These are phyloP conservation scores for Cyprinodon variegatus DNA, from an alignment of 2,113 vertebrate genomes.

Conservation along the genomic window DNA sequence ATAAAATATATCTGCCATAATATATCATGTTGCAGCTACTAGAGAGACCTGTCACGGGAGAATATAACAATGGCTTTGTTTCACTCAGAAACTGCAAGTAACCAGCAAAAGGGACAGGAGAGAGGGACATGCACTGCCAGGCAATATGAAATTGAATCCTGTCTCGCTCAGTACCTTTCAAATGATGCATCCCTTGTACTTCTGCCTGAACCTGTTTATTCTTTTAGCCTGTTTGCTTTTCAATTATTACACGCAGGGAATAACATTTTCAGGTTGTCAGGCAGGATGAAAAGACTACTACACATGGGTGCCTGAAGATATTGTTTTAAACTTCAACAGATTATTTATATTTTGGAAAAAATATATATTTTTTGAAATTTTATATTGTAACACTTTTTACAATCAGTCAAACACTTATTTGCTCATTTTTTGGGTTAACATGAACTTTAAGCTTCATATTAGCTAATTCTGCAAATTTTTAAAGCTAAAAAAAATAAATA, in stretches of 20 bases:
- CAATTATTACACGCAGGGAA: slow-evolving; percentile 42
- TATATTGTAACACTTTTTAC: no score
- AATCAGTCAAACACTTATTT: no score
- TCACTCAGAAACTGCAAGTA: slow-evolving; percentile 36
- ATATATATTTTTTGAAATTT: neutral
- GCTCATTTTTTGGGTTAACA: neutral
- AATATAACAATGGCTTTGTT: slow-evolving; percentile 29
- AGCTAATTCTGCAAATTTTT: no score
- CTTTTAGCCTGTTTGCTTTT: slow-evolving; percentile 31
- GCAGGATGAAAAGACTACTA: neutral
- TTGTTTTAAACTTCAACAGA: neutral
- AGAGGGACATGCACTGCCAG: slow-evolving; percentile 55
- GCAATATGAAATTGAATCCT: slow-evolving; percentile 69
- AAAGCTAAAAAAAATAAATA: no score
- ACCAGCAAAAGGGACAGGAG: slow-evolving; percentile 59
- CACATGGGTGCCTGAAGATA: neutral
- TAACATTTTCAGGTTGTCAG: slow-evolving; percentile 26
- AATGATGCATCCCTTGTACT: slow-evolving; percentile 61
- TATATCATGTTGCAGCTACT: slow-evolving; percentile 19
- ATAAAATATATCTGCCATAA: slow-evolving; percentile 19
- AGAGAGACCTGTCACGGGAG: slow-evolving; percentile 28
- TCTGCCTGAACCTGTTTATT: slow-evolving; percentile 60
- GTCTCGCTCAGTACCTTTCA: slow-evolving; percentile 63
- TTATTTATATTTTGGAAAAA: neutral
- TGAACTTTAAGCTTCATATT: no score